Base-by-base conservation (phyloP, 64 coral and sea anemone genomes). In the Dendrophyllia cribrosa region DNA sequence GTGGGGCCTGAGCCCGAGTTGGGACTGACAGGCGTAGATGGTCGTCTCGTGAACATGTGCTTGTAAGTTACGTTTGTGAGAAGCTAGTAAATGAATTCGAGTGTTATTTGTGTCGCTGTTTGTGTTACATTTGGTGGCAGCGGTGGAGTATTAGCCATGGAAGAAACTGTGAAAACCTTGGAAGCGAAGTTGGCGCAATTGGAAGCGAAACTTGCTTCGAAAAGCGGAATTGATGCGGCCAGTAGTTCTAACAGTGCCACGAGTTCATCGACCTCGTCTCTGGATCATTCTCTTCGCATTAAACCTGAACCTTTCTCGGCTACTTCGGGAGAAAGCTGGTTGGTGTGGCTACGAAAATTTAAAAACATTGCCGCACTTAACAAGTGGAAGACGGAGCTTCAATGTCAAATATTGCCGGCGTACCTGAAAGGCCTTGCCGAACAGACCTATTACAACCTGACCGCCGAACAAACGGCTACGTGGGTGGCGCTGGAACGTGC, bases 181-280 rank as follows among this genome's bases (percentile, higher is more conserved):
- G 76, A 90, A 15, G 78, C 76, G 5, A 78, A 90, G 55, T 69
- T 81, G 81, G 77, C 64, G 53, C 76, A 82, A 53, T 23, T 90
- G 10, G 45, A 71, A 47, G 88, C 81, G 25, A 90, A 90, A 81
- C 76, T 90, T 58, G 76, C 62, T 26, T 81, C 9, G 74, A 77
- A 20, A 53, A 66, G 79, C 43, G 11, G 61, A 83, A 64, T 61
- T 34, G 34, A 34, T 58, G 11, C 1, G 61, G 56, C 46, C 25
- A 34, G 9, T 19, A 34, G 9, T 19, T 4, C 2, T 61, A 62
- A 13, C 7, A 45, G 24, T 10, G 34, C 34, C 34, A 34, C 34
- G 34, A 45, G 59, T 16, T 17, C 22, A 3, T 63, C 9, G 59
- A 45, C n/a, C 13, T 61, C 79, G 15, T 26, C 56, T 21, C 58